Percentiles rank a stretch among this genome's conserved stretches.
Evolutionary conservation across 37 sponge, comb jelly and placozoan genomes (phyloP).

Genomic region (Crambe crambe): DNA sequence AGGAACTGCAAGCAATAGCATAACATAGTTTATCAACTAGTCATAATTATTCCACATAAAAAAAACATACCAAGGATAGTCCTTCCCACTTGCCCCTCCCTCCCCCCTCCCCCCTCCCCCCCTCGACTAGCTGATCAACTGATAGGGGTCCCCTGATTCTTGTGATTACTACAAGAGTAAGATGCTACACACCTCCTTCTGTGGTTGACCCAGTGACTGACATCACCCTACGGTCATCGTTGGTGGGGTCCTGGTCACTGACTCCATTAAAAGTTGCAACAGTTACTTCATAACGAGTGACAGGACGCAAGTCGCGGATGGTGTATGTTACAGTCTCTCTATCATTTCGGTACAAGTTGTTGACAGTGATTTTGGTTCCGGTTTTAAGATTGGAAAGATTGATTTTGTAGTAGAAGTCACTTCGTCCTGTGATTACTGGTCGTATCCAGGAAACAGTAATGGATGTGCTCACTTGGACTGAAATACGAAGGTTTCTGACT

Average conservation of each 20-base stretch:
- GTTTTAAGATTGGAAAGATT: neutral
- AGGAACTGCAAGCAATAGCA: neutral
- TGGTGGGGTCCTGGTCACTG: neutral
- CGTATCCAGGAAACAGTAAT: neutral
- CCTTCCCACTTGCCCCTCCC: too few relatives aligned
- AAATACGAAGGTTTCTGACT: neutral
- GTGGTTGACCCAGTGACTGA: neutral
- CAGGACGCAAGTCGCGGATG: too few relatives aligned
- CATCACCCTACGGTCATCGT: neutral
- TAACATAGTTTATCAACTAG: too few relatives aligned
- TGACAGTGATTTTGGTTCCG: too few relatives aligned
- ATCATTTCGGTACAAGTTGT: too few relatives aligned
- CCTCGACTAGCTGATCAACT: too few relatives aligned
- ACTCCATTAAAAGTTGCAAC: neutral
- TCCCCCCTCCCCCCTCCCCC: too few relatives aligned
- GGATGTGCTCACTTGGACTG: neutral
- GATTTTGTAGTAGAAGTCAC: neutral
- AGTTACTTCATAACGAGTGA: neutral
- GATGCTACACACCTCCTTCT: conserved; percentile 1
- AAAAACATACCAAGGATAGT: too few relatives aligned
- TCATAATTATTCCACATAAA: too few relatives aligned
- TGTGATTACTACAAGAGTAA: too few relatives aligned
- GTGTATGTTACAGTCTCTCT: too few relatives aligned
- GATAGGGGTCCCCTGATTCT: too few relatives aligned
- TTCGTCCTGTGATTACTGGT: neutral